Evolutionary conservation across 64 coral and sea anemone species (phyloP).

Genomic region (Montipora sp.): DNA sequence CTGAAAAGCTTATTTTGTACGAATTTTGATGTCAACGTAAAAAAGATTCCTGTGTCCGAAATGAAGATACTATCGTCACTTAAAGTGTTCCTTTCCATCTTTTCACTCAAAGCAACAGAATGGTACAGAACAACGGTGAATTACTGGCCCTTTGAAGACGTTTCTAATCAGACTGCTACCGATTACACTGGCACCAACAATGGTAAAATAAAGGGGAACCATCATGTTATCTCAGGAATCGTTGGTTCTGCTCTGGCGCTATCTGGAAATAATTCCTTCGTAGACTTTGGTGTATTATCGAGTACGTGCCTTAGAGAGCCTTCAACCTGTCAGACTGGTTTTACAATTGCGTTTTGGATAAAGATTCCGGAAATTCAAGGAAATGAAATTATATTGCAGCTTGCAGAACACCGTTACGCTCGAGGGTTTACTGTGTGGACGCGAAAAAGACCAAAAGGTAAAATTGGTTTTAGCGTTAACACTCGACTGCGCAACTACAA

Average conservation of each 20-base stretch:
- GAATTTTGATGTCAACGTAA: neutral
- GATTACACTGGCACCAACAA: slow-evolving; percentile 73
- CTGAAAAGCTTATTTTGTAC: neutral
- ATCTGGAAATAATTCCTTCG: slow-evolving; percentile 42
- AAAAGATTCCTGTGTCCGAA: neutral
- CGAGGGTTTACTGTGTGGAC: slow-evolving; percentile 90
- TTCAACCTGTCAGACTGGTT: slow-evolving; percentile 56
- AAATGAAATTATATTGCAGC: slow-evolving; percentile 80
- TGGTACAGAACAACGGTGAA: slow-evolving; percentile 76
- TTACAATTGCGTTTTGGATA: slow-evolving; percentile 83
- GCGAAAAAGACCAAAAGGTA: slow-evolving; percentile 43
- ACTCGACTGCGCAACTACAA: neutral
- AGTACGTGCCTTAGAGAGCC: slow-evolving; percentile 70
- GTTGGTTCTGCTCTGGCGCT: slow-evolving; percentile 79
- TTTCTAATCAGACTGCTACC: slow-evolving; percentile 13
- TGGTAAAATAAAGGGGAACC: slow-evolving; percentile 62
- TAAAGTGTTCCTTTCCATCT: slow-evolving; percentile 26
- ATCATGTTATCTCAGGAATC: slow-evolving; percentile 56
- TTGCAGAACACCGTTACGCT: slow-evolving; percentile 76
- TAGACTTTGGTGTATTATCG: slow-evolving; percentile 70
- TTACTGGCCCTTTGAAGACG: slow-evolving; percentile 91
- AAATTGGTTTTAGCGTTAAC: slow-evolving; percentile 74
- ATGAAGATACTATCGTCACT: slow-evolving; percentile 27
- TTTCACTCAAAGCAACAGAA: slow-evolving; percentile 72
- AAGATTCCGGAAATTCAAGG: slow-evolving; percentile 73